Conservation (phyloP, 2,797 vertebrate genomes). For the Hemibagrus guttatus region DNA sequence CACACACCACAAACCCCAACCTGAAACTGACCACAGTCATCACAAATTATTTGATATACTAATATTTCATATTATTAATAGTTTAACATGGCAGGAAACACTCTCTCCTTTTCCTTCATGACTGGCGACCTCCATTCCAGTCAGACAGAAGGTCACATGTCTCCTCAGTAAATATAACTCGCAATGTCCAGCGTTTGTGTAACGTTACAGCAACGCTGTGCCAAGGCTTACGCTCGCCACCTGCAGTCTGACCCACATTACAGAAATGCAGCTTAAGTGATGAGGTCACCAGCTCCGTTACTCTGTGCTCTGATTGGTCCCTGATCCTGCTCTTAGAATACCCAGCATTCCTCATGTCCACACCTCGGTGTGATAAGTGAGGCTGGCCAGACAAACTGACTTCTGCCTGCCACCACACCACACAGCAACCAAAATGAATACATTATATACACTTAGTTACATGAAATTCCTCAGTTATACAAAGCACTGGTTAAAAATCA, state of each 20-base stretch:
- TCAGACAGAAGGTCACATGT: slow-evolving; percentile 38
- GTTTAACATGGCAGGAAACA: background rate
- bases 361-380: slow-evolving; percentile 24
- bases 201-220: slow-evolving; percentile 26
- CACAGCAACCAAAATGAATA: background rate
- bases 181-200: slow-evolving; percentile 12
- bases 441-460: background rate
- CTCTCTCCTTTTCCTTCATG: background rate
- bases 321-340: slow-evolving; percentile 42
- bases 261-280: slow-evolving; percentile 47
- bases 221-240: slow-evolving; percentile 11
- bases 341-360: slow-evolving; percentile 53
- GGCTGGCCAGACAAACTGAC: slow-evolving; percentile 9
- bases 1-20: too few relatives aligned
- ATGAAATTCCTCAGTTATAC: background rate
- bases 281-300: slow-evolving; percentile 46
- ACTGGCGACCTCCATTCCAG: background rate
- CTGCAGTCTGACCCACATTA: slow-evolving; percentile 46
- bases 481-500: background rate
- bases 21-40: background rate
- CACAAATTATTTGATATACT: too few relatives aligned
- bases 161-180: slow-evolving; percentile 38
- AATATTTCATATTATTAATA: background rate
- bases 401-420: slow-evolving; percentile 10
- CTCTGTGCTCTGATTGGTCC: slow-evolving; percentile 39